Evolutionary conservation across 2,797 vertebrate genomes (phyloP).

Genomic region (Megalops cyprinoides): DNA sequence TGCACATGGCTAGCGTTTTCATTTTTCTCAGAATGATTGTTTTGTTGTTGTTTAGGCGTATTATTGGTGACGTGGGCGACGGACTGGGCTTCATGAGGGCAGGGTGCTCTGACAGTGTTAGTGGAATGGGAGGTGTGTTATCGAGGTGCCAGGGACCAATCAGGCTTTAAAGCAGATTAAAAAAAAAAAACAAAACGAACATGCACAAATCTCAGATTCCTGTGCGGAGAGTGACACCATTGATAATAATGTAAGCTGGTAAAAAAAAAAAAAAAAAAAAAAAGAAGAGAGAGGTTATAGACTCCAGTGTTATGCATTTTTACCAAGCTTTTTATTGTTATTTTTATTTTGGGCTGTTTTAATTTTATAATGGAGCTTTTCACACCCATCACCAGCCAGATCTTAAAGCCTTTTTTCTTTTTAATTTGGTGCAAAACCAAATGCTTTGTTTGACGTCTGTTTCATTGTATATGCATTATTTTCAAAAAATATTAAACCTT

Average conservation of each 20-base stretch:
- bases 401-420: slow-evolving; percentile 65
- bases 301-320: slow-evolving; percentile 70
- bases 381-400: slow-evolving; percentile 63
- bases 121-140: slow-evolving; percentile 48
- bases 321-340: slow-evolving; percentile 65
- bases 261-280: not conserved
- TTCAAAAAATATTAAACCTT: slow-evolving; percentile 82
- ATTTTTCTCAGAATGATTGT: not conserved
- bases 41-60: not conserved
- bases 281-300: slow-evolving; percentile 31
- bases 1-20: not conserved
- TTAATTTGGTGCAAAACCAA: slow-evolving; percentile 77
- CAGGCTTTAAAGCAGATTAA: slow-evolving; percentile 52
- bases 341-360: slow-evolving; percentile 35
- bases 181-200: slow-evolving; percentile 56
- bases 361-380: slow-evolving; percentile 55
- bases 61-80: not conserved
- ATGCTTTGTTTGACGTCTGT: slow-evolving; percentile 51
- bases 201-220: slow-evolving; percentile 45
- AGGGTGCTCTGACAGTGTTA: slow-evolving; percentile 28
- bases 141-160: slow-evolving; percentile 67
- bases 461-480: slow-evolving; percentile 84
- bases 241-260: slow-evolving; percentile 47
- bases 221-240: slow-evolving; percentile 46
- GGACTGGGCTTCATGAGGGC: not conserved